Conservation (phyloP, 1,140 invertebrate species). For the Drosophila obscura region DNA sequence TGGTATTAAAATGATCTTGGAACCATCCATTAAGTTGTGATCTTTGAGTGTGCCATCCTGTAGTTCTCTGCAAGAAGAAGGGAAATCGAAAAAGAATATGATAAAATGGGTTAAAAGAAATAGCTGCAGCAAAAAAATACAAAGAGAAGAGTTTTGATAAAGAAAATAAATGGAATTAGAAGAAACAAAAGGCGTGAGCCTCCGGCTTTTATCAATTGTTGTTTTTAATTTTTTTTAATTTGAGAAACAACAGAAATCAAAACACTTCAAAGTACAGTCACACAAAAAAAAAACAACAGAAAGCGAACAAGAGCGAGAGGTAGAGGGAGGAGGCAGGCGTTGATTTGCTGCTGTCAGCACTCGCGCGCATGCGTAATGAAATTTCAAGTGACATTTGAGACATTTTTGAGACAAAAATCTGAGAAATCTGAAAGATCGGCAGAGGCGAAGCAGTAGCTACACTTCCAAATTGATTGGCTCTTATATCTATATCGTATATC, state of each 20-base stretch:
- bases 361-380: conserved; percentile 59
- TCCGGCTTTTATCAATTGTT: conserved; percentile 5
- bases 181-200: conserved; percentile 28
- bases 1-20: conserved; percentile 94
- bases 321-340: background rate
- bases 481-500: no score
- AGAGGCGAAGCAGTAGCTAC: conserved; percentile 3
- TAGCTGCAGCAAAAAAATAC: background rate
- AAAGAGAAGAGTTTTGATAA: no score
- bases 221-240: conserved; percentile 16
- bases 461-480: no score
- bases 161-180: background rate
- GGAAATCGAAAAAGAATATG: background rate
- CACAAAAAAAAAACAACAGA: conserved; percentile 1
- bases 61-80: conserved; percentile 90
- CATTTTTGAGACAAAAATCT: conserved; percentile 6
- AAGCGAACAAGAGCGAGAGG: background rate
- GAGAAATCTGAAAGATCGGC: background rate
- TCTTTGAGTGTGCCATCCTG: conserved; percentile 93
- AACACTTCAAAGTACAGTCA: conserved; percentile 31
- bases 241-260: conserved; percentile 2
- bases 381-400: conserved; percentile 49
- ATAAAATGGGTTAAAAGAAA: conserved; percentile 4
- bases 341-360: conserved; percentile 59
- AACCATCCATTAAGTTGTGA: conserved; percentile 93